Base-by-base conservation (phyloP, 1,140 invertebrate genomes). In the Heliconius melpomene region DNA sequence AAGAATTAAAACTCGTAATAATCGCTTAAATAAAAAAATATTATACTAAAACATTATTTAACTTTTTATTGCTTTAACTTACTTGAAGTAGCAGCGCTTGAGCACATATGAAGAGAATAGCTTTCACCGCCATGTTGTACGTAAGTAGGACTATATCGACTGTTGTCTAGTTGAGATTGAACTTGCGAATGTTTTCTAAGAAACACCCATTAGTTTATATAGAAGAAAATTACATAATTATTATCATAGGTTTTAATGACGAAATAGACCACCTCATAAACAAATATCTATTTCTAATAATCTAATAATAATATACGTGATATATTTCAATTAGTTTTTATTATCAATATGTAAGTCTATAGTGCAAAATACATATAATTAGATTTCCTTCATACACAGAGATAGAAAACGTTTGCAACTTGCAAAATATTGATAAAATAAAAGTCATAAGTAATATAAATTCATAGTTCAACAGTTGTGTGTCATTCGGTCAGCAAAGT, bases 181-280 rank as follows among this genome's bases (percentile, higher is more conserved):
- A 66, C 5, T 66, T 66, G 60, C 60, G 60, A 66, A 66, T 66
- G 60, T 66, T 66, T 29, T 29, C 60, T n/a, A 16, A 29, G 60
- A 66, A 66, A 6, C 26, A 66, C 20, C 60, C 3, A 29, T 3
- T 9, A 26, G 23, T 29, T 7, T 66, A 7, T 66, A 66, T 66
- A 7, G 3, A 13, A 13, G 11, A 66, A 66, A 29, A 66, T 66
- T 66, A 16, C 60, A 29, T 66, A 66, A 66, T 66, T 66, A 1
- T 29, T 13, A 66, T 26, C 60, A 29, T 6, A 66, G 8, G 1
- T 16, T 16, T 29, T 23, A 57, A 36, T 23, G n/a, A 9, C 23
- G 7, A 57, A 57, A 57, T 20, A 52, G 16, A 20, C 50, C 18
- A 11, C 9, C 2, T 2, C 9, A n/a, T 52, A 66, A 23, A 9